Base-by-base conservation (phyloP, 2,888 invertebrate species). In the Coenonympha glycerion region DNA sequence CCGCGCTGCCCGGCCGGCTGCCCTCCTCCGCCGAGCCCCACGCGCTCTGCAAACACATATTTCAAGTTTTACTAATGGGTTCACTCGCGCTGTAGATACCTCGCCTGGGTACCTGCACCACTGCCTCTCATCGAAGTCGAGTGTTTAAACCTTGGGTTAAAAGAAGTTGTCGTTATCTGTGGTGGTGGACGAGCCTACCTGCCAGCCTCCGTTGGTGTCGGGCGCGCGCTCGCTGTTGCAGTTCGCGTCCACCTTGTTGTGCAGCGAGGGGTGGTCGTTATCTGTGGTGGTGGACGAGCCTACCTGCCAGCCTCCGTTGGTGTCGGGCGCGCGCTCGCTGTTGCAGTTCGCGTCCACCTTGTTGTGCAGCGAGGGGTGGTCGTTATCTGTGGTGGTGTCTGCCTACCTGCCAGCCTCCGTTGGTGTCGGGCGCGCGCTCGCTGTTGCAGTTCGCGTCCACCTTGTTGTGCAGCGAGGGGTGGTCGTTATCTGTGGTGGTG, bases 231-330 rank as follows among this genome's bases (percentile, higher is more conserved):
- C 81, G 0, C 73, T 63, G 54, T 84, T 84, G 57, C 83, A 83
- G 61, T 87, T 86, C 51, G 72, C 80, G 56, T 85, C 85, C 1
- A 79, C 66, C 48, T 73, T 76, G 59, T 68, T 67, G 65, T 79
- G 80, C 2, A 79, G 66, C 1, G 87, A 84, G 0, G 87, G 84
- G 47, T 85, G 87, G 6, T 88, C 87, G 57, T 88, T n/a, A n/a
- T n/a, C n/a, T n/a, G n/a, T n/a, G n/a, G n/a, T 28, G n/a, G 11
- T 28, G 19, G 9, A 11, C 4, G 4, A 11, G 21, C 31, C 6
- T 1, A 79, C 81, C 79, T 82, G 85, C 84, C 84, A 85, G 0
- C 83, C 82, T 0, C 80, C 84, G 49, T 84, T 79, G 11, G 74
- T 76, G 8, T 76, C 78, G 0, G 61, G 74, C 0, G 61, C 49